These are phyloP conservation scores for Phrynocephalus guinanensis DNA, from an alignment of 2,797 vertebrate genomes.

Conservation along the genomic window DNA sequence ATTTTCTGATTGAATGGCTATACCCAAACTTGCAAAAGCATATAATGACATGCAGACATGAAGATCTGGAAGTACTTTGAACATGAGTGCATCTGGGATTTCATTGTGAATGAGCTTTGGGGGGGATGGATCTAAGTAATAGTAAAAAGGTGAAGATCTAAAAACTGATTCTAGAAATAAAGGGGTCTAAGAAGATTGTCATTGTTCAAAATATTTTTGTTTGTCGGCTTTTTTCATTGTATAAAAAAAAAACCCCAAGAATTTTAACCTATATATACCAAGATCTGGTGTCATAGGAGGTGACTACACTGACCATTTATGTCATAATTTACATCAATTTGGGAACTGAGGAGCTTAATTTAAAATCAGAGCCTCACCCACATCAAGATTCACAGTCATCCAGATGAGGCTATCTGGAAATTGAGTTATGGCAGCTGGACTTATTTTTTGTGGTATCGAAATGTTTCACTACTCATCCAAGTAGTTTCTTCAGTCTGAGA, in stretches of 20 bases:
- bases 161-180: not conserved
- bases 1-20: not conserved
- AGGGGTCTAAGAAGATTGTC: not conserved
- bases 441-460: no score
- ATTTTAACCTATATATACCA: not conserved
- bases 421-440: no score
- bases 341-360: no score
- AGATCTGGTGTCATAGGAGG: no score
- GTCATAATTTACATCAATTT: no score
- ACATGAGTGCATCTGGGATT: not conserved
- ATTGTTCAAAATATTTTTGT: not conserved
- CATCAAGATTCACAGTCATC: no score
- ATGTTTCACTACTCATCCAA: no score
- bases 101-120: slow-evolving; percentile 7
- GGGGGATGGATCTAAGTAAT: not conserved
- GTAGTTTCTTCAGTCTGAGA: no score
- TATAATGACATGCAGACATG: slow-evolving; percentile 1
- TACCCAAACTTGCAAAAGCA: not conserved
- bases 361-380: no score
- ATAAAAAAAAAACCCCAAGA: not conserved
- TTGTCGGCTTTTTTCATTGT: not conserved
- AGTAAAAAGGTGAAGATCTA: not conserved
- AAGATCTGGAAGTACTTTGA: slow-evolving; percentile 16
- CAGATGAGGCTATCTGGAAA: no score
- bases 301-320: no score